Evolutionary conservation across 2,113 vertebrate species (phyloP).

Genomic region (Labeo catla): DNA sequence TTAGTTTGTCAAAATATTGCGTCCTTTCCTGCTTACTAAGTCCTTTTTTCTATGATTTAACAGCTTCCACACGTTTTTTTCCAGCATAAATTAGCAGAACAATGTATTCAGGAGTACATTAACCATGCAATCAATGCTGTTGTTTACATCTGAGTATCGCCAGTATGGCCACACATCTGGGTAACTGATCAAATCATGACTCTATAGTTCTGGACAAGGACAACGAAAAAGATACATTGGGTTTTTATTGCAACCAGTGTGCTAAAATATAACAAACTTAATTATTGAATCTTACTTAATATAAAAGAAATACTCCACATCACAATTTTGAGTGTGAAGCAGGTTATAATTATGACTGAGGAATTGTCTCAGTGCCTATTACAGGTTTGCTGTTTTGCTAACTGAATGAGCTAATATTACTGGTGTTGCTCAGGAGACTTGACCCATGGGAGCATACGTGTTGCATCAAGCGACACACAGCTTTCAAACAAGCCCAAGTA

Average conservation of each 20-base stretch:
- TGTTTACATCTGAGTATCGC: too few relatives aligned
- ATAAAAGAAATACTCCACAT: background rate
- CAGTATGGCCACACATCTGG: too few relatives aligned
- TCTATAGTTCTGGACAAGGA: background rate
- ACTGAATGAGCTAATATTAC: constrained; percentile 53
- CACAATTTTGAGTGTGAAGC: background rate
- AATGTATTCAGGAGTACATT: too few relatives aligned
- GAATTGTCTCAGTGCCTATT: constrained; percentile 9
- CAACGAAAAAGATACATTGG: too few relatives aligned
- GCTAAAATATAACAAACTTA: background rate
- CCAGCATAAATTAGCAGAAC: too few relatives aligned
- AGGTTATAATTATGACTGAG: constrained; percentile 4
- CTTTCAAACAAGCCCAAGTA: constrained; percentile 51
- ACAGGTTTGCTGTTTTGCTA: constrained; percentile 49
- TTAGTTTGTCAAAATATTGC: too few relatives aligned
- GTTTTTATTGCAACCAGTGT: background rate
- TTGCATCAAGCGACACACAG: constrained; percentile 41
- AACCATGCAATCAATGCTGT: too few relatives aligned
- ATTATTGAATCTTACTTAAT: background rate
- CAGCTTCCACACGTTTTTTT: too few relatives aligned
- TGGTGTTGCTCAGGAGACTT: constrained; percentile 60
- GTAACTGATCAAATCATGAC: too few relatives aligned
- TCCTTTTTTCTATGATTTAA: too few relatives aligned
- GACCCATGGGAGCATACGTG: constrained; percentile 49
- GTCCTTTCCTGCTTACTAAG: too few relatives aligned